Conservation (phyloP, 1,140 invertebrate species). For the Pseudomyrmex flavicornis region DNA sequence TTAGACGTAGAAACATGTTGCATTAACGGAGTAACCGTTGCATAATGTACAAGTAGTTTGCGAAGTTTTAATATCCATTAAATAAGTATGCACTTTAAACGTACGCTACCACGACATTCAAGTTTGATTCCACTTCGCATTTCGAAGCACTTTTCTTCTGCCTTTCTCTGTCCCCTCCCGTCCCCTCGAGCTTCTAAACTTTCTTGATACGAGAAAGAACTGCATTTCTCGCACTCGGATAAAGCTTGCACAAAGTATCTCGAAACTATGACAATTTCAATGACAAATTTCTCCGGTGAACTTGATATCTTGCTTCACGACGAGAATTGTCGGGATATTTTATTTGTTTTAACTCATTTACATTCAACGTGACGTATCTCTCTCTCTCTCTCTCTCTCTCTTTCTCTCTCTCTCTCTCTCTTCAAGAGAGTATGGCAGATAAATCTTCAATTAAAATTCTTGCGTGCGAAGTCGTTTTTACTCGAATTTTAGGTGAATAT, state of each 20-base stretch:
- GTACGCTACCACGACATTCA: constrained; percentile 29
- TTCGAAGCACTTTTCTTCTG: constrained; percentile 43
- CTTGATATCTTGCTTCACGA: not conserved
- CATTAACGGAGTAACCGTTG: constrained; percentile 1
- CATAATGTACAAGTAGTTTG: constrained; percentile 2
- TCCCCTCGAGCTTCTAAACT: constrained; percentile 50
- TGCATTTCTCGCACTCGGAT: constrained; percentile 17
- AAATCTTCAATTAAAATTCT: constrained; percentile 16
- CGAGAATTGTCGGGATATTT: not conserved
- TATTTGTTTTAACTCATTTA: constrained; percentile 12
- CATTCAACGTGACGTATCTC: not conserved
- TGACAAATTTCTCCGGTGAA: constrained; percentile 35
- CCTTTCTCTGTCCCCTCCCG: not conserved
- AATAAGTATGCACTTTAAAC: constrained; percentile 33
- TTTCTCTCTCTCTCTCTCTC: too few species aligned
- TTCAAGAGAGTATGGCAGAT: not conserved
- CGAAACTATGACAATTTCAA: constrained; percentile 23
- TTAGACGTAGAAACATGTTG: not conserved
- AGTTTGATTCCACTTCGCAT: constrained; percentile 51
- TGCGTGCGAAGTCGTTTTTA: too few species aligned
- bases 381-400: too few species aligned
- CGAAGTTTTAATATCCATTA: constrained; percentile 25
- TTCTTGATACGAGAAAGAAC: constrained; percentile 43
- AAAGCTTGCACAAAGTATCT: not conserved
- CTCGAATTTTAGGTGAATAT: too few species aligned